phyloP scores from a whole-genome alignment of 2,797 vertebrate species.

The Coendou prehensilis region DNA sequence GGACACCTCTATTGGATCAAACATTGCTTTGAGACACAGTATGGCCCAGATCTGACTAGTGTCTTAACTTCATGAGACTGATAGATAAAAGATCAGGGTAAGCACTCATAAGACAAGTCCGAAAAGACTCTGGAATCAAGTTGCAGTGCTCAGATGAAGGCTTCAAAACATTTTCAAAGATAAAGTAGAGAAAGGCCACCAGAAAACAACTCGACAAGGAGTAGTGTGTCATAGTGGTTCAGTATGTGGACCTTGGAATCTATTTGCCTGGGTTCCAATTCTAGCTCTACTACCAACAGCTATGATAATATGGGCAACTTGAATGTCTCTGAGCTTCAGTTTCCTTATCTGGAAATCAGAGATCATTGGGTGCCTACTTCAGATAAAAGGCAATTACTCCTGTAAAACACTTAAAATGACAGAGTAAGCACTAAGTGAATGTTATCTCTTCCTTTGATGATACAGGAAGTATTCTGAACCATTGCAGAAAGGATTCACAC shows the following conservation, averaged over 20 bases:
- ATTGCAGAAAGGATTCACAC: background rate
- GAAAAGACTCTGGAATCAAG: background rate
- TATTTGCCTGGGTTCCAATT: background rate
- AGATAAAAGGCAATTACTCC: background rate
- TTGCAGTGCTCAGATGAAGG: background rate
- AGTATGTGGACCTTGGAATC: background rate
- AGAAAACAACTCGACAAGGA: background rate
- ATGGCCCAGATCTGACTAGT: background rate
- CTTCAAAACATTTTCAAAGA: slow-evolving; percentile 17
- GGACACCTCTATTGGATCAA: slow-evolving; percentile 22
- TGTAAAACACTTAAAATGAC: background rate
- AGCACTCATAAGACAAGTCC: background rate
- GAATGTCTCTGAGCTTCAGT: background rate
- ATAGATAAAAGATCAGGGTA: background rate
- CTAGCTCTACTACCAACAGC: background rate
- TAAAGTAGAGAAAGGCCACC: background rate
- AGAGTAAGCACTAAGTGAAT: background rate
- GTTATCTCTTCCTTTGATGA: background rate
- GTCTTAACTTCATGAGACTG: background rate
- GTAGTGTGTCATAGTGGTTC: background rate
- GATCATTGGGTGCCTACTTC: background rate
- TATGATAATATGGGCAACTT: background rate
- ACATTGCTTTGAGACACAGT: background rate
- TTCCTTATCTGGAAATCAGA: background rate
- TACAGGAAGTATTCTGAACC: background rate